phyloP scores from a whole-genome alignment of 2,888 invertebrate species.

The Protula sp. region DNA sequence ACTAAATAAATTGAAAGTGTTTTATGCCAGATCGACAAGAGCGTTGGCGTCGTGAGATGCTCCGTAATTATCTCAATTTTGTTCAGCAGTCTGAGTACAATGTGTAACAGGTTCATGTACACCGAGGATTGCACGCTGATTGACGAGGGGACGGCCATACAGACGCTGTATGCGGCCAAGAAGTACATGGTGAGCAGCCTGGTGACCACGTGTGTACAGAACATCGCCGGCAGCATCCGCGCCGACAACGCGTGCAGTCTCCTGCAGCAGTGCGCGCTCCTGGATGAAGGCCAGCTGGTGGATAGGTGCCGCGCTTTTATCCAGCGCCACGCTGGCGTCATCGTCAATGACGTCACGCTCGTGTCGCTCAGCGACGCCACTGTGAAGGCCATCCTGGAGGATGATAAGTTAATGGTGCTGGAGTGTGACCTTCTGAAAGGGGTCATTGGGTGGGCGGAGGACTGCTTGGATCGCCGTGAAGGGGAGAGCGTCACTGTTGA shows the following conservation, averaged over 20 bases:
- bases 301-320: constrained; percentile 11
- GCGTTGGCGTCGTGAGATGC: neutral
- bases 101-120: constrained; percentile 25
- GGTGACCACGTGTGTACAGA: constrained; percentile 23
- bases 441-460: neutral
- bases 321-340: neutral
- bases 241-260: constrained; percentile 17
- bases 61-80: too few species aligned
- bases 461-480: neutral
- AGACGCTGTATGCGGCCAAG: constrained; percentile 29
- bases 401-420: neutral
- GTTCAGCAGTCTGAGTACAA: too few species aligned
- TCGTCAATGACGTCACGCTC: neutral
- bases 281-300: constrained; percentile 9
- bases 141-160: constrained; percentile 22
- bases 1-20: too few species aligned
- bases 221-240: constrained; percentile 23
- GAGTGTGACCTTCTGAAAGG: neutral
- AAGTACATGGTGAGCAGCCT: constrained; percentile 28
- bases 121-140: constrained; percentile 28
- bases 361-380: neutral
- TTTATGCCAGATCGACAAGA: neutral
- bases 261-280: constrained; percentile 8
- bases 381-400: neutral
- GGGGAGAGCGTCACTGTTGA: neutral